Base-by-base conservation (phyloP, 2,888 invertebrate species). In the Eilema depressum region DNA sequence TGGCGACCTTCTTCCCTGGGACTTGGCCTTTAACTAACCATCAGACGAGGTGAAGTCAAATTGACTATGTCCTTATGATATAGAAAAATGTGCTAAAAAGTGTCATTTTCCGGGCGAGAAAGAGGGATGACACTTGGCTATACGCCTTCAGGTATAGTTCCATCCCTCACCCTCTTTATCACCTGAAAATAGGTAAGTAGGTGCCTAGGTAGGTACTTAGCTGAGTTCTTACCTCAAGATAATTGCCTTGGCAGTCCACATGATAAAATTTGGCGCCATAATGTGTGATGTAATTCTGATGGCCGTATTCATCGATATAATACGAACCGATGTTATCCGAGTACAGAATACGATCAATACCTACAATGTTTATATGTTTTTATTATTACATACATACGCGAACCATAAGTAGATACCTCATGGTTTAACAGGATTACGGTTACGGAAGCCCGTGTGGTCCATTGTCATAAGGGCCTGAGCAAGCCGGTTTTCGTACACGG, bases 281-380 rank as follows among this genome's bases (percentile, higher is more conserved):
- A 37, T 92, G 83, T 10, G 85, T 85, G n/a, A 85, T 77, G 76
- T 93, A 94, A 11, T 90, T 87, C 72, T 91, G 87, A 69, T 94
- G 94, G 17, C 90, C 90, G 69, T 78, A 93, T n/a, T 90, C 88
- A 69, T 94, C 94, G n/a, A 92, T 63, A 67, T 78, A 88, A 70
- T 87, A 92, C 0, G 79, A 77, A 0, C 93, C 93, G 2, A 83
- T 72, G 41, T 82, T 75, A 75, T 92, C 89, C 0, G 75, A 75
- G 73, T 91, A 91, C 0, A 87, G 65, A 26, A 91, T 84, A n/a
- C 85, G 85, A 71, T 90, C 82, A 2, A 76, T 76, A 53, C 92
- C 92, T 91, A 25, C 26, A 66, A 59, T 30, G 8, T 30, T 11
- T n/a, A 25, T 25, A 10, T 14, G 2, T 23, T 62, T 23, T 62